phyloP scores from a whole-genome alignment of 1,140 invertebrate genomes.

The Onthophagus taurus region DNA sequence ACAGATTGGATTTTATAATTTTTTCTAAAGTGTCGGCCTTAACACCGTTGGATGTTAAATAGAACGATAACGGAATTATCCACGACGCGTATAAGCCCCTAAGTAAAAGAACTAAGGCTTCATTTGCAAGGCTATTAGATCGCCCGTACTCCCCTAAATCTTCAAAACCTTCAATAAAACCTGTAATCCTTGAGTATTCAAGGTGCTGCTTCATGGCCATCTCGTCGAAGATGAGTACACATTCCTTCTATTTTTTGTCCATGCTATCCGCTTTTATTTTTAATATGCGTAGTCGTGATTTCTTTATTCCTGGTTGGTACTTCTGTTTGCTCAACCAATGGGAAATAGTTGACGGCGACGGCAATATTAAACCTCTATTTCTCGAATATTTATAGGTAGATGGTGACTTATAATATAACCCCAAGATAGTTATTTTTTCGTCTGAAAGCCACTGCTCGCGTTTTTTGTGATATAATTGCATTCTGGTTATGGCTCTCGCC shows the following conservation, averaged over 20 bases:
- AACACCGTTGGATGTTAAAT: constrained; percentile 1
- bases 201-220: constrained; percentile 19
- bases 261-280: constrained; percentile 5
- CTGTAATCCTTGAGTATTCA: constrained; percentile 13
- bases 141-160: constrained; percentile 16
- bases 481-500: constrained; percentile 1
- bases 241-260: background rate
- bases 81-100: constrained; percentile 13
- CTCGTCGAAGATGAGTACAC: constrained; percentile 16
- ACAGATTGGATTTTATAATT: constrained; percentile 1
- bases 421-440: constrained; percentile 1
- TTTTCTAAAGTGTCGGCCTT: constrained; percentile 4
- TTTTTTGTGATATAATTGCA: constrained; percentile 3
- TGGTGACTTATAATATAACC: constrained; percentile 4
- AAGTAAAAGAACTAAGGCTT: constrained; percentile 18
- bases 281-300: background rate
- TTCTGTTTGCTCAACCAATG: constrained; percentile 3
- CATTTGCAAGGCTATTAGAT: constrained; percentile 3
- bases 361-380: constrained; percentile 1
- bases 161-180: constrained; percentile 20
- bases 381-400: constrained; percentile 7
- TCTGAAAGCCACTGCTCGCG: background rate
- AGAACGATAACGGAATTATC: constrained; percentile 17
- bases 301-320: background rate
- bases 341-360: constrained; percentile 1